Conservation (phyloP, 2,888 invertebrate species). For the Lagria hirta region DNA sequence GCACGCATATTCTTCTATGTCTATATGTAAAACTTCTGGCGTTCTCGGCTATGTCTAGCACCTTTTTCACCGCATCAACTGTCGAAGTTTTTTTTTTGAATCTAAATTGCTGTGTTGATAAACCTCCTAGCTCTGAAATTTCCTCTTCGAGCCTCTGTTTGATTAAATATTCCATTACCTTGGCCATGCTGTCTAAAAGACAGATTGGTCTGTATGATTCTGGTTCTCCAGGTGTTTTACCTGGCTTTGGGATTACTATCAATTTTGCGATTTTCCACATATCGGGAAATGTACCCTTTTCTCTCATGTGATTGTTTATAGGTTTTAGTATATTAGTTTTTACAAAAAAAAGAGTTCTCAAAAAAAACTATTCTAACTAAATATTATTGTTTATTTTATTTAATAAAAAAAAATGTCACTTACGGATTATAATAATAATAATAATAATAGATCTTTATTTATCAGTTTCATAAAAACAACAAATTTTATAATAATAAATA, state of each 20-base stretch:
- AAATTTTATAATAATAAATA: too few relatives aligned
- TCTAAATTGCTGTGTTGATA: constrained; percentile 4
- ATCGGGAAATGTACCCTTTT: constrained; percentile 11
- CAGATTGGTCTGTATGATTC: constrained; percentile 11
- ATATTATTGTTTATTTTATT: too few relatives aligned
- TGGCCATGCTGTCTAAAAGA: constrained; percentile 5
- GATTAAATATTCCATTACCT: constrained; percentile 12
- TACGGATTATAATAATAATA: too few relatives aligned
- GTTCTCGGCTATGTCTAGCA: constrained; percentile 2
- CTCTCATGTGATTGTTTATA: constrained; percentile 8
- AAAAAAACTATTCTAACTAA: too few relatives aligned
- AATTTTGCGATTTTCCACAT: constrained; percentile 9
- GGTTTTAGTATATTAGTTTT: too few relatives aligned
- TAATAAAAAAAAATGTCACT: too few relatives aligned
- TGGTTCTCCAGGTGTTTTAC: constrained; percentile 1
- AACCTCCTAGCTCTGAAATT: constrained; percentile 2
- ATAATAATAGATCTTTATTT: too few relatives aligned
- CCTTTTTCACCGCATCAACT: constrained; percentile 2
- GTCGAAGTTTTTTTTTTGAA: constrained; percentile 4
- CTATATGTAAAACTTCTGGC: not conserved
- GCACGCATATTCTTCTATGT: constrained; percentile 3
- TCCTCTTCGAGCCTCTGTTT: constrained; percentile 2
- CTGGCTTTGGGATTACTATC: constrained; percentile 5
- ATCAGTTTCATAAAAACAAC: too few relatives aligned
- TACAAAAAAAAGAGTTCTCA: too few relatives aligned